Conservation (phyloP, 2,113 vertebrate genomes). For the Phylloscopus trochiloides region DNA sequence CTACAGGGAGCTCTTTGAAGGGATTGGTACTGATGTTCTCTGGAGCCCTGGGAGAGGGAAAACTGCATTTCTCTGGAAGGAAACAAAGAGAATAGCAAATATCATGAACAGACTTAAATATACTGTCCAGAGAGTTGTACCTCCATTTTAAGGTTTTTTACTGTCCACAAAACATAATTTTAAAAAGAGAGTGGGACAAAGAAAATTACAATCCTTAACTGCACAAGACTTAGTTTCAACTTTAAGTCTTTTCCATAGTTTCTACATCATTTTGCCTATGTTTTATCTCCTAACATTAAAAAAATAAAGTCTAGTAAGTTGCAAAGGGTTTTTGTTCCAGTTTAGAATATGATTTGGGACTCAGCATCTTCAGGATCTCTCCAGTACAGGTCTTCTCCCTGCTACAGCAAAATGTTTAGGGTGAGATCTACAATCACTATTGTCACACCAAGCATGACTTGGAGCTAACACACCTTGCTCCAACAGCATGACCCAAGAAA, state of each 20-base stretch:
- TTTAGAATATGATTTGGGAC: neutral
- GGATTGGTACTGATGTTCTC: neutral
- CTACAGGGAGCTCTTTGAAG: neutral
- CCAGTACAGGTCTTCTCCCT: neutral
- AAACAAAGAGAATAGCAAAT: neutral
- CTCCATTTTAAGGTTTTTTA: neutral
- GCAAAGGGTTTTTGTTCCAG: neutral
- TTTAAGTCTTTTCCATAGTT: neutral
- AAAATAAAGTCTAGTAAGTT: neutral
- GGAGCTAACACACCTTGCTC: neutral
- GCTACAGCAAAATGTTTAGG: neutral
- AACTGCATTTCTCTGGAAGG: neutral
- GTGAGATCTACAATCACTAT: neutral
- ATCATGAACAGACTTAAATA: neutral
- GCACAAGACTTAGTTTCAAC: neutral
- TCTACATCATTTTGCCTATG: neutral
- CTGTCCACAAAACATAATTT: neutral
- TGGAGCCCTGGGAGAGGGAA: neutral
- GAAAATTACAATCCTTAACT: neutral
- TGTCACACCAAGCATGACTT: neutral
- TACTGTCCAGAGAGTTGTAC: neutral
- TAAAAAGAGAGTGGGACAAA: neutral
- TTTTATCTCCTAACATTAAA: neutral
- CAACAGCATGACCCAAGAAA: neutral
- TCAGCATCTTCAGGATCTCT: neutral